These are phyloP conservation scores for Suricata suricatta DNA, from an alignment of 2,113 vertebrate genomes.

Conservation along the genomic window DNA sequence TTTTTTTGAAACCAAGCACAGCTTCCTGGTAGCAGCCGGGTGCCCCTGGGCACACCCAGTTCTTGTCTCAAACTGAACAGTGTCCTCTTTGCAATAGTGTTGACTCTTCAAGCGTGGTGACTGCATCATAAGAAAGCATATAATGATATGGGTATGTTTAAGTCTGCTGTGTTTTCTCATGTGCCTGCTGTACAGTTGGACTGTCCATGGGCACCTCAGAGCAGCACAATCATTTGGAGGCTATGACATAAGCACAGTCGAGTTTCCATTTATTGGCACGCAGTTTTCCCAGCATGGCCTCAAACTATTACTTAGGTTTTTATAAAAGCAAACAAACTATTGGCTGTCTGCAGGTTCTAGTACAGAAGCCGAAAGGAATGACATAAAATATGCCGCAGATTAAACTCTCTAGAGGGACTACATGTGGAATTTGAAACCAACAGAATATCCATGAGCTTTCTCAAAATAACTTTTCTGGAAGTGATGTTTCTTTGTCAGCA, in stretches of 20 bases:
- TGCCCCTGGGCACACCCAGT: neutral
- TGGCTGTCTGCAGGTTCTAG: neutral
- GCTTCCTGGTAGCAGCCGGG: neutral
- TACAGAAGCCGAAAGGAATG: neutral
- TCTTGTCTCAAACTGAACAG: neutral
- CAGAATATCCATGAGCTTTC: neutral
- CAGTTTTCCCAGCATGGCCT: neutral
- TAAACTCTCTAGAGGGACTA: neutral
- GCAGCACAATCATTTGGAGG: conserved; percentile 2
- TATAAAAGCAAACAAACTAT: neutral
- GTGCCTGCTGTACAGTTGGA: neutral
- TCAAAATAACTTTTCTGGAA: conserved; percentile 28
- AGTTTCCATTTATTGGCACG: neutral
- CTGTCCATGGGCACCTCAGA: neutral
- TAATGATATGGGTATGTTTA: conserved; percentile 54
- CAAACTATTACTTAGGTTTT: conserved; percentile 20
- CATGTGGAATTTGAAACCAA: neutral
- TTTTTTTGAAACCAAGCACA: neutral
- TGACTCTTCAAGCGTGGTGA: conserved; percentile 15
- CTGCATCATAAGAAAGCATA: neutral
- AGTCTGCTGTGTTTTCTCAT: conserved; percentile 31
- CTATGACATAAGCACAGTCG: neutral
- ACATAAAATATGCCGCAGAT: neutral
- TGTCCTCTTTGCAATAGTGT: neutral
- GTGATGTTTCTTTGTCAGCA: neutral